Conservation (phyloP, 1,140 invertebrate species). For the Drosophila nigromelanica region DNA sequence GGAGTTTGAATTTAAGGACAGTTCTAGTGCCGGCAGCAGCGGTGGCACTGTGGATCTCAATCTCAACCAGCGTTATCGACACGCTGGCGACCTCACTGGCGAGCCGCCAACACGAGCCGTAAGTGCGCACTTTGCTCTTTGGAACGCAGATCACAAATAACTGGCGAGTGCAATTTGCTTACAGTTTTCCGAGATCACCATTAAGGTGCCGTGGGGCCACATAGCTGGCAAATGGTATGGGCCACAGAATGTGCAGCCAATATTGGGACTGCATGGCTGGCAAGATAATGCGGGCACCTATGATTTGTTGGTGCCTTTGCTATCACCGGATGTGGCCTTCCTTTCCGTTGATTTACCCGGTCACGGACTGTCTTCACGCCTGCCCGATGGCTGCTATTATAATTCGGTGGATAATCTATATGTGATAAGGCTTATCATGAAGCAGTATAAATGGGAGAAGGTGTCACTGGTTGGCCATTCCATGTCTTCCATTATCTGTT, state of each 20-base stretch:
- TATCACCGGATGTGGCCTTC: conserved; percentile 86
- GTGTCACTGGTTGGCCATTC: conserved; percentile 88
- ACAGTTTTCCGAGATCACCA: conserved; percentile 88
- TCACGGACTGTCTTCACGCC: conserved; percentile 89
- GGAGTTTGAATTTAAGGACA: conserved; percentile 61
- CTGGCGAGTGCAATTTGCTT: conserved; percentile 18
- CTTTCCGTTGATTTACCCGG: conserved; percentile 89
- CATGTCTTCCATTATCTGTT: conserved; percentile 87
- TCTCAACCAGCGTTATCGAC: conserved; percentile 68
- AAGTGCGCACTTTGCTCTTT: conserved; percentile 63
- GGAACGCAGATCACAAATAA: background rate
- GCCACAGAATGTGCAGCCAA: conserved; percentile 86
- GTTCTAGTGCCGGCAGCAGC: conserved; percentile 30
- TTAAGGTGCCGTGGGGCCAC: conserved; percentile 91
- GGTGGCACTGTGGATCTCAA: conserved; percentile 28
- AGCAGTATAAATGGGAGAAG: conserved; percentile 89
- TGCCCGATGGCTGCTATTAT: conserved; percentile 87
- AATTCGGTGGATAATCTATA: conserved; percentile 86
- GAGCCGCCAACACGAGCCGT: conserved; percentile 67
- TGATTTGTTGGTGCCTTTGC: conserved; percentile 87
- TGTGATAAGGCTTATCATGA: conserved; percentile 86
- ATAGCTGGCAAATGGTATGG: conserved; percentile 90
- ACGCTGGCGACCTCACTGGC: conserved; percentile 77
- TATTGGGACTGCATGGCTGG: conserved; percentile 91
- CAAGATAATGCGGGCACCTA: conserved; percentile 90